These are phyloP conservation scores for Pyrgus malvae DNA, from an alignment of 2,888 invertebrate species.

Conservation along the genomic window DNA sequence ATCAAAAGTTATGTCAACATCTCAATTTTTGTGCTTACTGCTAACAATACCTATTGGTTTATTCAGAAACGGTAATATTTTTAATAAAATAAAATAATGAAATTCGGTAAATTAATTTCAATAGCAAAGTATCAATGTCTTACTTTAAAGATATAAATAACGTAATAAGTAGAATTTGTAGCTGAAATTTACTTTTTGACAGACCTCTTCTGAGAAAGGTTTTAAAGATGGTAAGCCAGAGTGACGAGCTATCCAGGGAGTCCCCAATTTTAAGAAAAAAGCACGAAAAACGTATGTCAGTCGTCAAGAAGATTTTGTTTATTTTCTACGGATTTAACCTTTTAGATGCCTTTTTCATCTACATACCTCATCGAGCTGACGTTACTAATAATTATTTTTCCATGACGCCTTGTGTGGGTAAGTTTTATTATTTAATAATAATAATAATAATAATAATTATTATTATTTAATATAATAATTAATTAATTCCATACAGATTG, in stretches of 20 bases:
- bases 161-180: neutral
- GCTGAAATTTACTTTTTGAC: slow-evolving; percentile 21
- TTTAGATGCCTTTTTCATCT: slow-evolving; percentile 44
- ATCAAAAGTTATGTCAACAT: slow-evolving; percentile 61
- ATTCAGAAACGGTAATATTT: slow-evolving; percentile 54
- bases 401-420: slow-evolving; percentile 65
- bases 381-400: slow-evolving; percentile 47
- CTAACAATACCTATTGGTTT: slow-evolving; percentile 60
- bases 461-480: too few relatives aligned
- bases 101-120: too few relatives aligned
- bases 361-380: slow-evolving; percentile 52
- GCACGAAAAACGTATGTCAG: slow-evolving; percentile 45
- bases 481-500: too few relatives aligned
- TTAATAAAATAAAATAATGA: too few relatives aligned
- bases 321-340: slow-evolving; percentile 51
- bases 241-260: slow-evolving; percentile 42
- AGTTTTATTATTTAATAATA: too few relatives aligned
- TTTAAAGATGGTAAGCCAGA: slow-evolving; percentile 43
- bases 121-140: too few relatives aligned
- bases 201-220: slow-evolving; percentile 45
- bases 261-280: slow-evolving; percentile 40
- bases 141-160: neutral
- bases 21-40: slow-evolving; percentile 48
- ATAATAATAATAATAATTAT: too few relatives aligned
- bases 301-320: slow-evolving; percentile 51